phyloP scores from a whole-genome alignment of 2,113 vertebrate species.

The Sinocyclocheilus grahami region DNA sequence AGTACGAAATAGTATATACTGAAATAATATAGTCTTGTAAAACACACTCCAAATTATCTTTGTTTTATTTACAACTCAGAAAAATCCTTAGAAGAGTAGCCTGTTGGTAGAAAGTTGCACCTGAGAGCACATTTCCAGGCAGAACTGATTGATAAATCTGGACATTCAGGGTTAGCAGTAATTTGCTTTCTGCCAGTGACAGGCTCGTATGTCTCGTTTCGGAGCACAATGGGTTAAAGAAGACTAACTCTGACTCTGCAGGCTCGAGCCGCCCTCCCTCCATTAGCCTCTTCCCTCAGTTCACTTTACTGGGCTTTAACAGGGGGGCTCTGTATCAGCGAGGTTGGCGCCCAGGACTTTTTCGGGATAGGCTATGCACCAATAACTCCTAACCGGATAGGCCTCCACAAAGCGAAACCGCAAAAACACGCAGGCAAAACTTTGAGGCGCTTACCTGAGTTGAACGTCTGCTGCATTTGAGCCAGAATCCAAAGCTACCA shows the following conservation, averaged over 20 bases:
- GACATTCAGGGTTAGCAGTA: background rate
- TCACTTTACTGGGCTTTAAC: conserved; percentile 49
- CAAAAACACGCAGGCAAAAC: conserved; percentile 35
- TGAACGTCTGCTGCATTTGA: conserved; percentile 1
- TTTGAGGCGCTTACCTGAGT: conserved; percentile 13
- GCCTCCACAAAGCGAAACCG: background rate
- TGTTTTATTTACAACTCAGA: no score
- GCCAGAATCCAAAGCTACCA: background rate
- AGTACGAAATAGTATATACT: no score
- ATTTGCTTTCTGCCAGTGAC: background rate
- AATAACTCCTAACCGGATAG: conserved; percentile 10
- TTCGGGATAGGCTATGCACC: conserved; percentile 36
- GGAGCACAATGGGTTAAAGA: conserved; percentile 71
- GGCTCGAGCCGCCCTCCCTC: conserved; percentile 45
- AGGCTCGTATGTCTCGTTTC: background rate
- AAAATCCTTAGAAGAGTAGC: no score
- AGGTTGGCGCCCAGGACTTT: conserved; percentile 40
- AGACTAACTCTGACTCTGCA: conserved; percentile 67
- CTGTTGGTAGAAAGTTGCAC: background rate
- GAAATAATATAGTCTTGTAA: no score
- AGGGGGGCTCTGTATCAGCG: conserved; percentile 57
- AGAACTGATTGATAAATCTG: background rate
- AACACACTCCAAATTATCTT: no score
- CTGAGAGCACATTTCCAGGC: background rate
- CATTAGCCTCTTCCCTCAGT: conserved; percentile 46